A percentile compares a stretch with the other conserved stretches of the same genome.
These are phyloP conservation scores for Telmatochromis sp. DNA, from an alignment of 2,113 vertebrate species.

Conservation along the genomic window DNA sequence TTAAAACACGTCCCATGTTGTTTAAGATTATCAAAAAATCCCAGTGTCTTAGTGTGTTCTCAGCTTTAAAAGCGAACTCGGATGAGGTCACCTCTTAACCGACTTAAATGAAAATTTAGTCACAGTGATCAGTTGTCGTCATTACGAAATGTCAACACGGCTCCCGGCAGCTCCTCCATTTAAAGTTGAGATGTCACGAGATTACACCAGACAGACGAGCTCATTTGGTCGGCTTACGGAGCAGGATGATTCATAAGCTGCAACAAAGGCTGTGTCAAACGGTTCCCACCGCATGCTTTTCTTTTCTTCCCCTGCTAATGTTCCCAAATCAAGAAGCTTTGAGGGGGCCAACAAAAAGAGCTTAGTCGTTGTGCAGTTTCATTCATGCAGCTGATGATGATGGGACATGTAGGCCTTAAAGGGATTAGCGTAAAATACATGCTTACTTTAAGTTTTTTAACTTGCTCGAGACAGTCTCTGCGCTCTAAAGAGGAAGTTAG, in stretches of 20 bases:
- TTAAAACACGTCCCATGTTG: background rate
- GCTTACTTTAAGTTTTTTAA: constrained; percentile 39
- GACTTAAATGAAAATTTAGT: background rate
- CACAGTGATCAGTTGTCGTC: background rate
- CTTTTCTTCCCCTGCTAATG: constrained; percentile 10
- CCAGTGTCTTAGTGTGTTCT: background rate
- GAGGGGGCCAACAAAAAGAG: constrained; percentile 40
- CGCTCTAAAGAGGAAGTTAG: background rate
- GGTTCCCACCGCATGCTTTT: background rate
- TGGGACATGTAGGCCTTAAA: constrained; percentile 29
- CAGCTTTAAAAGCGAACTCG: background rate
- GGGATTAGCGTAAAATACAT: constrained; percentile 49
- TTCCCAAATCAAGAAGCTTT: constrained; percentile 50
- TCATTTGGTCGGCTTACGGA: constrained; percentile 29
- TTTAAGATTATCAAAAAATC: background rate
- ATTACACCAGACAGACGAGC: background rate
- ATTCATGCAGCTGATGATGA: constrained; percentile 40
- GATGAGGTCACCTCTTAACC: background rate
- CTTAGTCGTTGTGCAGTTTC: constrained; percentile 59
- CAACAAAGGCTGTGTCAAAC: constrained; percentile 32
- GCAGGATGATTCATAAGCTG: constrained; percentile 40
- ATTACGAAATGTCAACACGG: background rate
- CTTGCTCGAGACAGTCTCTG: background rate
- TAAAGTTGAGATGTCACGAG: constrained; percentile 24
- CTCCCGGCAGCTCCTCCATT: background rate